phyloP scores from a whole-genome alignment of 2,888 invertebrate species.

The Synergus umbraculus region DNA sequence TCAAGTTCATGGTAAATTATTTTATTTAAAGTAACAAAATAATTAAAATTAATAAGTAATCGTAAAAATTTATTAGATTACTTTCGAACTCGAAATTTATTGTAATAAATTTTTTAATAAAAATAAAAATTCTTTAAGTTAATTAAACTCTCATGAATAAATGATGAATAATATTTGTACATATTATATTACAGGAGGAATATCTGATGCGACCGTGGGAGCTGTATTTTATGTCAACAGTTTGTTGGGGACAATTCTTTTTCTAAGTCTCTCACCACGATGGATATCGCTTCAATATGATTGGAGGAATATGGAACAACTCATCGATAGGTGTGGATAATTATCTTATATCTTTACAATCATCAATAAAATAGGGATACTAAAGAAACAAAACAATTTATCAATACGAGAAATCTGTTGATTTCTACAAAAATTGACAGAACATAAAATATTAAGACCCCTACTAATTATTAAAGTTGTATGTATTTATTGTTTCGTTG shows the following conservation, averaged over 20 bases:
- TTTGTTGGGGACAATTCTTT: slow-evolving; percentile 68
- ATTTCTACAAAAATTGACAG: background rate
- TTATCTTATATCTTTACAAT: background rate
- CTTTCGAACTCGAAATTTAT: background rate
- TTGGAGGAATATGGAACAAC: slow-evolving; percentile 72
- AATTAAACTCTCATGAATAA: background rate
- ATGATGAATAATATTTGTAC: slow-evolving; percentile 32
- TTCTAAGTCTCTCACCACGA: slow-evolving; percentile 69
- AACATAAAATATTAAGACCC: background rate
- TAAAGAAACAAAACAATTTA: background rate
- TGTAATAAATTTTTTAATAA: background rate
- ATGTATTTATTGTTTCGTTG: background rate
- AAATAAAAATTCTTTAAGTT: background rate
- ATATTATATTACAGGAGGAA: slow-evolving; percentile 64
- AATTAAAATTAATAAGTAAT: background rate
- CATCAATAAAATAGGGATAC: background rate
- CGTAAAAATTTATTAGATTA: slow-evolving; percentile 11
- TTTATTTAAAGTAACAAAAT: background rate
- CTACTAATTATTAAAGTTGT: too few species aligned
- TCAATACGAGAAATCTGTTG: background rate
- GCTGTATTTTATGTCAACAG: slow-evolving; percentile 75
- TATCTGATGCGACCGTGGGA: slow-evolving; percentile 72
- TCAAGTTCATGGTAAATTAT: slow-evolving; percentile 63
- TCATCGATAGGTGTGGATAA: slow-evolving; percentile 69
- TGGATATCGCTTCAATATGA: slow-evolving; percentile 71